Evolutionary conservation across 2,113 vertebrate species (phyloP), one percentile per base, ranked within the genome.

Genomic region (Grantiella picta): DNA sequence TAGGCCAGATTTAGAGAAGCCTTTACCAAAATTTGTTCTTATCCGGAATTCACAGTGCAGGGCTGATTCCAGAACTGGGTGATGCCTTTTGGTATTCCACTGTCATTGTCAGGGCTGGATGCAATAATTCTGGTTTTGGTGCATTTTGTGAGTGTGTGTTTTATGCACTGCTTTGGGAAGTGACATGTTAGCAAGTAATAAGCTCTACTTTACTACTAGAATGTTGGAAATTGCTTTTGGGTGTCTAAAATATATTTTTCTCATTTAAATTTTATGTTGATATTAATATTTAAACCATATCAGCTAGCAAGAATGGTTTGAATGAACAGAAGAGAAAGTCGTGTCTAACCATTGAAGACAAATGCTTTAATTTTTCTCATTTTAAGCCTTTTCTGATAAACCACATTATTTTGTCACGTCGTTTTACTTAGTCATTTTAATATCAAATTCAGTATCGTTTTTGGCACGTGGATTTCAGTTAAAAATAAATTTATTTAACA

Each of bases 251-350:
- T 94, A 91, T 95, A 91, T 96, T 97, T 97, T 95, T 82, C 77
- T 91, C 56, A 92, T 96, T 92, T 94, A 96, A 96, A 68, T 97
- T 98, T 96, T 81, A 96, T 94, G 69, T 53, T 86, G 33, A 9
- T 73, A 86, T 97, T 97, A 97, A 97, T 97, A 95, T 96, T 98
- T 97, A 97, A 97, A 96, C 71, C 9, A 2, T 52, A 85, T 72
- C 89, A 79, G 61, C 83, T 90, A 92, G 63, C 42, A 60, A 88
- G 70, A 65, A 65, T 44, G 76, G 59, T 19, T 72, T 64, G 83
- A 79, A 84, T 71, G 80, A 91, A 84, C n/a, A 94, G 91, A 96
- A 91, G 87, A 66, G 31, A 76, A 63, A 90, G 68, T 25, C 66
- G 86, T 65, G 18, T 84, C 47, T 88, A 94, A 57, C 23, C 1